A percentile compares a stretch with the other conserved stretches of the same genome.
Conservation (phyloP, 1,140 invertebrate genomes). For the Zeugodacus cucurbitae region DNA sequence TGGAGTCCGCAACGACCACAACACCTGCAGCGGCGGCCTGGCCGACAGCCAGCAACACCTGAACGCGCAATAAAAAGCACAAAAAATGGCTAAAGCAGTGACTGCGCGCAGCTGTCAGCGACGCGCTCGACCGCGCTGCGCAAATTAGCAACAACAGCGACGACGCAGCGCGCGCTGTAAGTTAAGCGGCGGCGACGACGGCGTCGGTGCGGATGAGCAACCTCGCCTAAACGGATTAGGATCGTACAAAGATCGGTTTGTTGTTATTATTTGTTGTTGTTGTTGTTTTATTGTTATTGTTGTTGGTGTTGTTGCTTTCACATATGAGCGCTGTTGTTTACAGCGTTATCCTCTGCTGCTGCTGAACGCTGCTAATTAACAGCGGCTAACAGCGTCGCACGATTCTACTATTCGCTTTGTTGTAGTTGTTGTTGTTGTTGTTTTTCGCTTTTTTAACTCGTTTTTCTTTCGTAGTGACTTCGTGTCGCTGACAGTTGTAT, state of each 20-base stretch:
- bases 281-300: not conserved
- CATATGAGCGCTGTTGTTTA: not conserved
- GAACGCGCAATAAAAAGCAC: not conserved
- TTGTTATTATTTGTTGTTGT: not conserved
- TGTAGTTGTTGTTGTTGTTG: not conserved
- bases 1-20: constrained; percentile 9
- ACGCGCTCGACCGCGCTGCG: not conserved
- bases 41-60: not conserved
- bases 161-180: not conserved
- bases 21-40: constrained; percentile 7
- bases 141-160: not conserved
- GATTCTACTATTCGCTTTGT: not conserved
- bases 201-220: constrained; percentile 29
- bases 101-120: not conserved
- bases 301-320: not conserved
- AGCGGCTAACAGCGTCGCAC: not conserved
- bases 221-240: not conserved
- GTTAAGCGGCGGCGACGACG: not conserved
- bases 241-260: not conserved
- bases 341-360: not conserved
- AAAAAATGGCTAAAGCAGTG: not conserved
- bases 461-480: not conserved
- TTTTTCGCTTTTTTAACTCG: not conserved
- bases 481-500: not conserved
- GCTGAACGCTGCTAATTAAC: not conserved